Percentiles rank a stretch among this genome's conserved stretches.
Conservation (phyloP, 2,888 invertebrate species). For the Piscicola geometra region DNA sequence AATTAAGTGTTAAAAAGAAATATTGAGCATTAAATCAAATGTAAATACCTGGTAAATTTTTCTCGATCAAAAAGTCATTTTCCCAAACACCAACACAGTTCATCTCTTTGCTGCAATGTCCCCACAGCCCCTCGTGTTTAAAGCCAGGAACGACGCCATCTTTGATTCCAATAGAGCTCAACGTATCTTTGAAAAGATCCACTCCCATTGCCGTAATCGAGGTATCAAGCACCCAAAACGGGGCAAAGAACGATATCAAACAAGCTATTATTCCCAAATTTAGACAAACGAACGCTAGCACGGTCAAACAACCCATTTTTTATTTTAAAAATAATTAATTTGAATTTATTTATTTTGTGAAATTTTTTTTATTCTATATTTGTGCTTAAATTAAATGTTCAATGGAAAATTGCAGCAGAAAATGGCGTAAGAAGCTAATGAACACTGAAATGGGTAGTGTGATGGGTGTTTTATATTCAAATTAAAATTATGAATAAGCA, state of each 20-base stretch:
- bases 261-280: conserved; percentile 28
- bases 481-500: too few relatives aligned
- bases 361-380: too few relatives aligned
- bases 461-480: too few relatives aligned
- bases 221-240: conserved; percentile 33
- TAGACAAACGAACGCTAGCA: conserved; percentile 13
- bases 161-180: background rate
- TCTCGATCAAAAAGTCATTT: conserved; percentile 33
- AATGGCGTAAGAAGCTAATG: too few relatives aligned
- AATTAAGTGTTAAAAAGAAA: background rate
- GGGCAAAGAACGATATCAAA: conserved; percentile 28
- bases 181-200: background rate
- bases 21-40: too few relatives aligned
- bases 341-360: too few relatives aligned
- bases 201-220: background rate
- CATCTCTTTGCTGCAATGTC: conserved; percentile 14
- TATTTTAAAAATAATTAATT: too few relatives aligned
- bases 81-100: conserved; percentile 33
- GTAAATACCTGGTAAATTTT: conserved; percentile 30
- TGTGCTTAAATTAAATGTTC: too few relatives aligned
- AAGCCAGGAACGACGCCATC: background rate
- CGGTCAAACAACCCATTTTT: conserved; percentile 33
- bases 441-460: too few relatives aligned
- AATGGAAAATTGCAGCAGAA: too few relatives aligned
- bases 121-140: conserved; percentile 34